phyloP scores from a whole-genome alignment of 2,888 invertebrate genomes.

The Drosophila barbarae region DNA sequence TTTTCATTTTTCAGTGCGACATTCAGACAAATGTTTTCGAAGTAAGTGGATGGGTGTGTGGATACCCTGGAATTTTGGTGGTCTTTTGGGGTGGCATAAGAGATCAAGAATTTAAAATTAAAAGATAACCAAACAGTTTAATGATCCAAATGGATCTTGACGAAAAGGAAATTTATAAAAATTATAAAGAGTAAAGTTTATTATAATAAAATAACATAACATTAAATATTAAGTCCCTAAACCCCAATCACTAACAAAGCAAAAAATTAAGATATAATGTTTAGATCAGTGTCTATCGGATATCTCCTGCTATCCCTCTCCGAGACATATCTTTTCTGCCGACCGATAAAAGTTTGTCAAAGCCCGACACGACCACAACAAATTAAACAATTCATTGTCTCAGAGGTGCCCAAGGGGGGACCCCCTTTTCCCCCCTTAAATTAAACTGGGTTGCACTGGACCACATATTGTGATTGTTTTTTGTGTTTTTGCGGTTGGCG shows the following conservation, averaged over 20 bases:
- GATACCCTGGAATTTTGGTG: constrained; percentile 6
- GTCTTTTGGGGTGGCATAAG: background rate
- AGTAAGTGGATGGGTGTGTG: background rate
- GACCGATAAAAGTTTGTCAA: constrained; percentile 37
- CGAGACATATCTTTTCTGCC: background rate
- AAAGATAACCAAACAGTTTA: too few species aligned
- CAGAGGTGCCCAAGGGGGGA: background rate
- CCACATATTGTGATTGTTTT: constrained; percentile 53
- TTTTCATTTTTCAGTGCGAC: constrained; percentile 60
- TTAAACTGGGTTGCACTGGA: constrained; percentile 52
- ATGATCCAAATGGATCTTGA: too few species aligned
- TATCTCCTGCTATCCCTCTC: constrained; percentile 6
- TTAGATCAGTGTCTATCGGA: too few species aligned
- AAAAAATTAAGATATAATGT: background rate
- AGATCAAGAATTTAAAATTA: background rate
- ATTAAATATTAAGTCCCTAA: too few species aligned
- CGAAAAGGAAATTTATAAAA: background rate
- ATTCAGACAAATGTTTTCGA: constrained; percentile 47
- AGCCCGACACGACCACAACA: constrained; percentile 37
- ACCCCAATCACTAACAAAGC: background rate
- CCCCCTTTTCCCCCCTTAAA: constrained; percentile 18
- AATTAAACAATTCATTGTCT: constrained; percentile 70
- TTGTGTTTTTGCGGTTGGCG: constrained; percentile 52
- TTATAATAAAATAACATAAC: background rate
- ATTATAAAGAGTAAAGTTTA: background rate